Base-by-base conservation (phyloP, 2,888 invertebrate genomes). In the Hoplodrina blanda region DNA sequence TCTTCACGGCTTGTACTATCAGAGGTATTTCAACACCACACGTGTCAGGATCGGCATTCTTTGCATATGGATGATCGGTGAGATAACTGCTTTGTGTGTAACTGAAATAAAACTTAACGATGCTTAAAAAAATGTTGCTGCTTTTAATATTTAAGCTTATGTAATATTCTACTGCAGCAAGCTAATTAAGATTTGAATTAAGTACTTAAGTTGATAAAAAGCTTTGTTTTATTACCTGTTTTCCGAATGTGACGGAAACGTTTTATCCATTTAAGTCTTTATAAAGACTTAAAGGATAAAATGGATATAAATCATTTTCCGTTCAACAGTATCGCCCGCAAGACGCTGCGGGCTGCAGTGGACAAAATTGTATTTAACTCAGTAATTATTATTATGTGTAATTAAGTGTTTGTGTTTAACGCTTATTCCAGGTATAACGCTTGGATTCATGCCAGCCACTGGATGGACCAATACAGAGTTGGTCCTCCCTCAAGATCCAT, bases 1-100 rank as follows among this genome's bases (percentile, higher is more conserved):
- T 57, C 89, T 97, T 1, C 97, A 97, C 82, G 97, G 97, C 0
- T 88, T 97, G 19, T 96, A 97, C 85, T 97, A 97, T 84, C 96
- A 97, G 85, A 92, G 95, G 68, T 97, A 97, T 96, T 95, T 97
- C 62, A 97, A 96, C 79, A 96, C 97, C 0, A 95, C 93, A 1
- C 93, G 97, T 79, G 97, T 97, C 4, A 92, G 97, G 64, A 89
- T 96, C 8, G 94, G 96, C 72, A 97, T 97, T 46, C 73, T 94
- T 2, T 87, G 94, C 44, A 96, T 96, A 25, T 97, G 97, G 97
- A 80, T 96, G 53, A 89, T 97, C 30, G 96, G 97, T 97, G 90
- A 92, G 92, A 25, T 53, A 33, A 54, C 5, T 33, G 53, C 17
- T 68, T 50, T 46, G 50, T 77, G 57, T 57, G 30, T 1, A 46